Evolutionary conservation across 2,888 invertebrate species (phyloP), one percentile per base, ranked within the genome.

Genomic region (Andrena marginata): DNA sequence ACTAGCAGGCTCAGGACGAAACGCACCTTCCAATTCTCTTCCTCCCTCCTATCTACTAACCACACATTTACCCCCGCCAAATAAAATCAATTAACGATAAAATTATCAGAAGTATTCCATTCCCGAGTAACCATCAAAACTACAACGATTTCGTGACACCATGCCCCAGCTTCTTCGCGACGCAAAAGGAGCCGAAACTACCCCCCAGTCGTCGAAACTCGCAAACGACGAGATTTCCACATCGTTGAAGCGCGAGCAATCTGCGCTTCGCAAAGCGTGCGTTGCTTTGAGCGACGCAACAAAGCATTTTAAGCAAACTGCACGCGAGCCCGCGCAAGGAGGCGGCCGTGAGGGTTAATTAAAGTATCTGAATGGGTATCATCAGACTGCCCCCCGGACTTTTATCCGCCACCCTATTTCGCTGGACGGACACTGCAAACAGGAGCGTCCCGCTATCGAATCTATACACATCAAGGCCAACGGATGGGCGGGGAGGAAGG

Each of bases 281-380:
- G 65, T 64, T 83, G 83, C 86, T 89, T 89, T 89, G 84, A 88
- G 71, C 75, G 49, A 48, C 33, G 59, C 77, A 77, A 80, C 85
- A 78, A 86, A 85, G 79, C 84, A 75, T 87, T 87, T 86, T 85
- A 85, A 82, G 87, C 88, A 84, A 85, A 86, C 86, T 87, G 78
- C 85, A 69, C 78, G 73, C 77, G 67, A 62, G 65, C 63, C 71
- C 51, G 75, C 26, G 65, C 77, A 74, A 75, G 77, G 72, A 54
- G 74, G 77, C 60, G 76, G 84, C 86, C 82, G 80, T 84, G 85
- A 89, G 87, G 86, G 89, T 91, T 92, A 92, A 91, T 91, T 90
- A 92, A 91, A 92, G 89, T 89, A 91, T 91, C 89, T 88, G 90
- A 90, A 89, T 88, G 85, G 86, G 82, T 89, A 87, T 86, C 88